These are phyloP conservation scores for Amphiprion percula DNA, from an alignment of 2,113 vertebrate species.

Conservation along the genomic window DNA sequence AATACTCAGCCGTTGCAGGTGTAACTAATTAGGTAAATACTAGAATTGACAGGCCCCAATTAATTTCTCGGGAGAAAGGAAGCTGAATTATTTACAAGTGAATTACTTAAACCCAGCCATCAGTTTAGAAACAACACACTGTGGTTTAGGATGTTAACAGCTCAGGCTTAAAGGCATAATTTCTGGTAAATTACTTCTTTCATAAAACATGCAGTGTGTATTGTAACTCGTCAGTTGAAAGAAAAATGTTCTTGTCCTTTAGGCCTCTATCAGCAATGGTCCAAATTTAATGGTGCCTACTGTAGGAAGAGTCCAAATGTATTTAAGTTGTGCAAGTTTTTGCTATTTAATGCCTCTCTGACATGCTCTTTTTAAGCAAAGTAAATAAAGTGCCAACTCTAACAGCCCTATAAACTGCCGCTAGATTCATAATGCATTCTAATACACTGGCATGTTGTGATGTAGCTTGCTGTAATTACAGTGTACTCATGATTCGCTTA, in stretches of 20 bases:
- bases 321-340: not conserved
- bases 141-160: conserved; percentile 26
- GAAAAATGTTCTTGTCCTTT: conserved; percentile 12
- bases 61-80: conserved; percentile 62
- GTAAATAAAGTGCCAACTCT: not conserved
- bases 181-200: conserved; percentile 35
- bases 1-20: conserved; percentile 55
- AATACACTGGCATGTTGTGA: not conserved
- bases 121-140: conserved; percentile 38
- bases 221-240: conserved; percentile 34
- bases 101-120: conserved; percentile 60
- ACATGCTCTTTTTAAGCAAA: not conserved
- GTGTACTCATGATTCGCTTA: too few relatives aligned
- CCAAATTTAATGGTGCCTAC: conserved; percentile 18
- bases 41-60: conserved; percentile 65
- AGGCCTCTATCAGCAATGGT: conserved; percentile 16
- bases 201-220: conserved; percentile 29
- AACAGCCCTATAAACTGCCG: not conserved
- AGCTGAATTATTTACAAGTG: conserved; percentile 67
- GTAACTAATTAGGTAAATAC: conserved; percentile 69
- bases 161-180: conserved; percentile 35
- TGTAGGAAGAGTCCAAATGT: conserved; percentile 22
- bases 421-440: not conserved
- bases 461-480: too few relatives aligned
- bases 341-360: conserved; percentile 1